Evolutionary conservation across 2,113 vertebrate genomes (phyloP), one percentile per base, ranked within the genome.

Genomic region (Callaeas wilsoni): DNA sequence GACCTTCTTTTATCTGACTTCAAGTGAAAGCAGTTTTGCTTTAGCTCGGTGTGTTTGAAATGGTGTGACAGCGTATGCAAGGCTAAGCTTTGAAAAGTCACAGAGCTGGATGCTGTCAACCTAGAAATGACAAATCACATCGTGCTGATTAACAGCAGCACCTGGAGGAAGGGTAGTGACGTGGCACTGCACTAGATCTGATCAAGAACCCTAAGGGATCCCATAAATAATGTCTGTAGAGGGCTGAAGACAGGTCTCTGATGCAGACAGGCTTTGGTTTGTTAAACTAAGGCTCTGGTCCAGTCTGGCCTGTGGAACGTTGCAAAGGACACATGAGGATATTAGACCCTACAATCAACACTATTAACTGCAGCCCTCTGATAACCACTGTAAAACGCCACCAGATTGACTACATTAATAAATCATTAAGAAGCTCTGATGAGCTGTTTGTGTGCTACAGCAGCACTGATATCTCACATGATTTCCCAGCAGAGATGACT

Each of bases 71-170:
- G 67, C 47, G 56, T 41, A 63, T 29, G 65, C 57, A 80, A 8
- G 6, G 33, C 50, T 62, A 27, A 69, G 53, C 90, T 93, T 90
- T 95, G 92, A 69, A 33, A 93, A 91, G 87, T 42, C 69, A 29
- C 52, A 55, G 87, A 74, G 33, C 44, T 76, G 85, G 49, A 27
- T 92, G 93, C 75, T 27, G 7, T 94, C 91, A 92, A 17, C 91
- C 85, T 13, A 92, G 83, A 94, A 96, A 84, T 62, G 94, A 86
- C 90, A 90, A 64, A 88, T 71, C 80, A 15, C 86, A 88, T 93
- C 82, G 33, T 9, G 52, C 75, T 93, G 85, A 69, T 73, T 13
- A 59, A 35, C 49, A 63, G 74, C 78, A n/a, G 63, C 91, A 74
- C 50, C 70, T 84, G 84, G 19, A 96, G 79, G 82, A 83, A 44